Evolutionary conservation across 2,888 invertebrate genomes (phyloP).

Genomic region (Patella pellucida): DNA sequence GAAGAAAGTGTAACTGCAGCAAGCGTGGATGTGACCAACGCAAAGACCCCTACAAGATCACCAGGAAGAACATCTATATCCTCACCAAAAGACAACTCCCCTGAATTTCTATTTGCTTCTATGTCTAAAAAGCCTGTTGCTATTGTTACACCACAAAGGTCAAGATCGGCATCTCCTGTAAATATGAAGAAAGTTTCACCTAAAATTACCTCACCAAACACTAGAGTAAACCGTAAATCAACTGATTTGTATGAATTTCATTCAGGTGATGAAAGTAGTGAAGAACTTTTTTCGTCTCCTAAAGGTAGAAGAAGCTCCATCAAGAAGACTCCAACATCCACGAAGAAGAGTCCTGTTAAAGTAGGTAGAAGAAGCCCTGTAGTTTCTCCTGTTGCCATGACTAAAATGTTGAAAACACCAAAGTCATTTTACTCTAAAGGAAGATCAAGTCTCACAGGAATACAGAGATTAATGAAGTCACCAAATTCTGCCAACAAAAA

Average conservation of each 20-base stretch:
- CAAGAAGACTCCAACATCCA: slow-evolving; percentile 14
- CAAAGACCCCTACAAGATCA: slow-evolving; percentile 19
- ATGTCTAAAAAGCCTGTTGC: slow-evolving; percentile 16
- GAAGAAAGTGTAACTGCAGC: slow-evolving; percentile 3
- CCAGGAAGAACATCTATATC: slow-evolving; percentile 16
- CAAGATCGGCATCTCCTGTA: slow-evolving; percentile 28
- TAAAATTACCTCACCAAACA: slow-evolving; percentile 8
- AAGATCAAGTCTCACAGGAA: slow-evolving; percentile 12
- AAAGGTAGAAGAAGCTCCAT: not conserved
- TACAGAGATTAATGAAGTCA: not conserved
- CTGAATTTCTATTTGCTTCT: slow-evolving; percentile 13
- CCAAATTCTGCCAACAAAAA: slow-evolving; percentile 6
- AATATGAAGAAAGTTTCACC: slow-evolving; percentile 11
- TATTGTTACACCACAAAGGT: slow-evolving; percentile 24
- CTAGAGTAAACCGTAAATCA: not conserved
- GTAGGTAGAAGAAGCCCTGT: slow-evolving; percentile 3
- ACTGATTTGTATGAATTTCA: not conserved
- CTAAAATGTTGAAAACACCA: not conserved
- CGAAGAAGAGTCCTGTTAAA: slow-evolving; percentile 26
- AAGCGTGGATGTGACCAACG: slow-evolving; percentile 5
- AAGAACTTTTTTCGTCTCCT: slow-evolving; percentile 11
- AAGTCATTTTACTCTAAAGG: slow-evolving; percentile 20
- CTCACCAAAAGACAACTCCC: slow-evolving; percentile 13
- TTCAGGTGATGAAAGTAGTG: slow-evolving; percentile 4
- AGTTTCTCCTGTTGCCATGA: slow-evolving; percentile 22